Conservation (phyloP, 2,888 invertebrate genomes). For the Argynnis bischoffii region DNA sequence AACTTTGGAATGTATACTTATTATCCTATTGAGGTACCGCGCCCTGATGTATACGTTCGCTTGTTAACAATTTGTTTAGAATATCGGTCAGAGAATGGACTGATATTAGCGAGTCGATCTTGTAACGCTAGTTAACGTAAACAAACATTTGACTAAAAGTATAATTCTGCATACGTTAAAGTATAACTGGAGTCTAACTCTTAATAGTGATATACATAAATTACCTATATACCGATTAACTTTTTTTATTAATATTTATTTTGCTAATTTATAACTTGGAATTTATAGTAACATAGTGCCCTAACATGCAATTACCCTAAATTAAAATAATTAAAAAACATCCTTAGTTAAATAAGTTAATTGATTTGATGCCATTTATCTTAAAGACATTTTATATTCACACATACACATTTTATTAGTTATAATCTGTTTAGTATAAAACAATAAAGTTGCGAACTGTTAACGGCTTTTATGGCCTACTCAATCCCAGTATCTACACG, state of each 20-base stretch:
- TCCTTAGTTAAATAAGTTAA: too few relatives aligned
- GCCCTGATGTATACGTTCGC: constrained; percentile 12
- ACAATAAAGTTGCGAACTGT: constrained; percentile 22
- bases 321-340: too few relatives aligned
- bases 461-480: constrained; percentile 26
- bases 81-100: constrained; percentile 34
- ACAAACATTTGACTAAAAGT: not conserved
- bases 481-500: constrained; percentile 26
- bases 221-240: too few relatives aligned
- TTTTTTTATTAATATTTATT: constrained; percentile 4
- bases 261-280: not conserved
- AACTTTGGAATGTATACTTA: constrained; percentile 23
- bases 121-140: not conserved
- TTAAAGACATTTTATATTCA: too few relatives aligned
- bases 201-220: not conserved
- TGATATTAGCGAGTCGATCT: constrained; percentile 1
- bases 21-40: constrained; percentile 23
- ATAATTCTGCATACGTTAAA: not conserved
- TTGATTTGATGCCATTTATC: too few relatives aligned
- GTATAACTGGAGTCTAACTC: not conserved
- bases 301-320: too few relatives aligned
- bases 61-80: constrained; percentile 25
- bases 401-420: not conserved
- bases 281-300: too few relatives aligned
- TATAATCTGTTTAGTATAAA: not conserved